These are phyloP conservation scores for Oryzias celebensis DNA, from an alignment of 2,113 vertebrate species.

Conservation along the genomic window DNA sequence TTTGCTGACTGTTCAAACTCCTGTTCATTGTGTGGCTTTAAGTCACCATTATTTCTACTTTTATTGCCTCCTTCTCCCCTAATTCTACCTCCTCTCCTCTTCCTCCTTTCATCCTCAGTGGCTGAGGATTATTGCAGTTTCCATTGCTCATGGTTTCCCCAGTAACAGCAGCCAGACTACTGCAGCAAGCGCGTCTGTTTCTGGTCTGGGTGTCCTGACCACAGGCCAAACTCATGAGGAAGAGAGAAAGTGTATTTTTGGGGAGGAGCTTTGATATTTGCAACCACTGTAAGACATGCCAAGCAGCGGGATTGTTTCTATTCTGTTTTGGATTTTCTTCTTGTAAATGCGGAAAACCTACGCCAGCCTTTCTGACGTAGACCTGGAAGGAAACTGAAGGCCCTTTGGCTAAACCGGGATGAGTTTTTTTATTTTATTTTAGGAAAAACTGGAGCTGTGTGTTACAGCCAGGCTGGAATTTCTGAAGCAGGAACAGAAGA, in stretches of 20 bases:
- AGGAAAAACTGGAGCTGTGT: no score
- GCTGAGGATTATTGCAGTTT: conserved; percentile 67
- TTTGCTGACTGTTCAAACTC: conserved; percentile 49
- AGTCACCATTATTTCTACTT: conserved; percentile 29
- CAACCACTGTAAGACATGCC: no score
- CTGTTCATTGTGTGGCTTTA: conserved; percentile 31
- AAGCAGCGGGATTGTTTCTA: no score
- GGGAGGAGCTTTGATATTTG: no score
- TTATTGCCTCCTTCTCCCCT: conserved; percentile 9
- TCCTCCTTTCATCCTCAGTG: conserved; percentile 29
- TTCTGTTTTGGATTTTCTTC: no score
- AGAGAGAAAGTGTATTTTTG: not conserved
- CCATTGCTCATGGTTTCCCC: conserved; percentile 75
- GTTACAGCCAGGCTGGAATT: not conserved
- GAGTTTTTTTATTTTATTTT: no score
- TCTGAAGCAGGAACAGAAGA: not conserved
- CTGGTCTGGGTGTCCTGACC: conserved; percentile 36
- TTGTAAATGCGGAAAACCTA: no score
- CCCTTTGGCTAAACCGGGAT: no score
- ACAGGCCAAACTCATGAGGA: not conserved
- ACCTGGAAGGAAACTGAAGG: no score
- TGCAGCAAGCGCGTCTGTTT: conserved; percentile 32
- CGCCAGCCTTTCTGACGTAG: no score
- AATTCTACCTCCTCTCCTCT: conserved; percentile 5
- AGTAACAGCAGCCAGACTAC: conserved; percentile 49